Conservation (phyloP, 1,140 invertebrate species). For the Drosophila kepulauana region DNA sequence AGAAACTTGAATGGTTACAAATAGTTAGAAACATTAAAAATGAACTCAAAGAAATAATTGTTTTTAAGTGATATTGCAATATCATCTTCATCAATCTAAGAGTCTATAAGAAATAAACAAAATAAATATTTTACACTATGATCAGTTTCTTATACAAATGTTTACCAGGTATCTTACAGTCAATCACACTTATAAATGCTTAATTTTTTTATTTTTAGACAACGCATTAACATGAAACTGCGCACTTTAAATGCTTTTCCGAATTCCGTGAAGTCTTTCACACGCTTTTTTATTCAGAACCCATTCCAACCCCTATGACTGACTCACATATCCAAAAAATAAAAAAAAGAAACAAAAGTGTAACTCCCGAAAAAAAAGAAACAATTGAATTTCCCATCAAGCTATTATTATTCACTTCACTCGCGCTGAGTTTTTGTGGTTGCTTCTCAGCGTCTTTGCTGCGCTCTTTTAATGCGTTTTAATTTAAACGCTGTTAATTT, state of each 20-base stretch:
- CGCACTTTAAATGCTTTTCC: conserved; percentile 12
- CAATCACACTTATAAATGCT: no score
- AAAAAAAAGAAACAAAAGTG: conserved; percentile 19
- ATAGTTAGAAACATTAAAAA: no score
- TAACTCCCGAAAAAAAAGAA: conserved; percentile 7
- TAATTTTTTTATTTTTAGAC: conserved; percentile 9
- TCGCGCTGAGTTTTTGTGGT: conserved; percentile 12
- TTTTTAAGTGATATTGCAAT: no score
- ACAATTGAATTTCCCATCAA: conserved; percentile 42
- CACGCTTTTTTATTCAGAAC: conserved; percentile 46
- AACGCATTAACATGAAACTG: conserved; percentile 35
- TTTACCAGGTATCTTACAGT: no score
- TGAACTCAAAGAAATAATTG: no score
- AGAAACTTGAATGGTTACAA: no score
- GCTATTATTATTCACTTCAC: conserved; percentile 15
- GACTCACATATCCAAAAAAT: conserved; percentile 19
- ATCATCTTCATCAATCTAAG: no score
- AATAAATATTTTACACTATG: no score
- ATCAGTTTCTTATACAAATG: no score
- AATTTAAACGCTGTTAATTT: conserved; percentile 65
- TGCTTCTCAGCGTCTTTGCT: conserved; percentile 1
- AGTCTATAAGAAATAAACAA: no score
- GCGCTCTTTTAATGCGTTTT: conserved; percentile 47
- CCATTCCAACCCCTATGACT: conserved; percentile 40
- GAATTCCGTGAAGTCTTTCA: conserved; percentile 23